A percentile compares a stretch with the other conserved stretches of the same genome.
Conservation (phyloP, 2,797 vertebrate genomes). For the Tenualosa ilisha region DNA sequence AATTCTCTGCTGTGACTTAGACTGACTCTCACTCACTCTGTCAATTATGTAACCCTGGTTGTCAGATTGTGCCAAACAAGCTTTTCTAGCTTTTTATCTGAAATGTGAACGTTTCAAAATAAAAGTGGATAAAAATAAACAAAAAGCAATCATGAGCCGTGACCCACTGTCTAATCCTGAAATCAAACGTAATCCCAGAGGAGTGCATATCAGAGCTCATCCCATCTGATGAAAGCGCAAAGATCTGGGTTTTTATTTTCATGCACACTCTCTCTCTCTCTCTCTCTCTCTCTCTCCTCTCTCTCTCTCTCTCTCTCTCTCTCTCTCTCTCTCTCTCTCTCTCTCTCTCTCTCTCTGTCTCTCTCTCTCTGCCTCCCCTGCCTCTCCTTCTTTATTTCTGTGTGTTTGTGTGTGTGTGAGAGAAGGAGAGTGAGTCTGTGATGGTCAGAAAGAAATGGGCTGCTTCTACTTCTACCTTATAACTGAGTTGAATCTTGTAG, state of each 20-base stretch:
- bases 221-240: background rate
- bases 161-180: background rate
- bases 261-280: background rate
- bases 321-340: background rate
- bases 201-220: constrained; percentile 7
- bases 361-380: too few species aligned
- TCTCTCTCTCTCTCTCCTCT: background rate
- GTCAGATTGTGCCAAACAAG: background rate
- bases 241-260: background rate
- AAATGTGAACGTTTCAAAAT: constrained; percentile 7
- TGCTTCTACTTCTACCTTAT: background rate
- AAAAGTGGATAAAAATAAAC: constrained; percentile 20
- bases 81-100: background rate
- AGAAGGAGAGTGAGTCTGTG: background rate
- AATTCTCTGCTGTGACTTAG: background rate
- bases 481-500: background rate
- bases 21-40: background rate
- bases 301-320: background rate
- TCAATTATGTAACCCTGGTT: background rate
- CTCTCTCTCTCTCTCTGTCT: background rate
- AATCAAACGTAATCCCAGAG: background rate
- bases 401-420: background rate
- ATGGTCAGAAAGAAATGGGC: background rate
- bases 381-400: background rate
- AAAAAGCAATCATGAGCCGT: constrained; percentile 5